Base-by-base conservation (phyloP, 2,888 invertebrate genomes). In the Cartodere bifasciata region DNA sequence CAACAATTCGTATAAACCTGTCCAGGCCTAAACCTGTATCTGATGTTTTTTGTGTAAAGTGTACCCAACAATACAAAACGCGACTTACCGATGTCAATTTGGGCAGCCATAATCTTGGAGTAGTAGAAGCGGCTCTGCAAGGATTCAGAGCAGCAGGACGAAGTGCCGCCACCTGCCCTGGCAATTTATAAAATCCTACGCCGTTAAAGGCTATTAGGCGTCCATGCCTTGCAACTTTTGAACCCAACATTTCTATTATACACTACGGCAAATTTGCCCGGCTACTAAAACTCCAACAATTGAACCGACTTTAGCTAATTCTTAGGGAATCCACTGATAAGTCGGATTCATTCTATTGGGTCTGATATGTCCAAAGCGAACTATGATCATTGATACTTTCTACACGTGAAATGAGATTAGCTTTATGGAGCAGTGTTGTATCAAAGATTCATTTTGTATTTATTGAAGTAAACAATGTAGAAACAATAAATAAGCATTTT, bases 81-180 rank as follows among this genome's bases (percentile, higher is more conserved):
- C 11, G 5, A 54, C 58, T 43, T 54, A 62, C 63, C 36, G 51
- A 44, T 37, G 53, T 54, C 26, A 51, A 37, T 37, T 52, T 53
- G 6, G 58, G 52, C 15, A 55, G 35, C 55, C 56, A 55, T 27
- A 55, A 38, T 24, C 53, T 52, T 9, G 50, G 45, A 2, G 53
- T 49, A 27, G 55, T 59, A 28, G 56, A 61, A 16, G 46, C 51
- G 25, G 38, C 33, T 31, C 51, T 40, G 13, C 26, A 28, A 12
- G 29, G 24, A 6, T 13, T 15, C 12, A 43, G 12, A 13, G 38
- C 31, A 7, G 33, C 23, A 4, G 53, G 50, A 12, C 50, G 37
- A 4, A 53, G 37, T n/a, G 52, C 53, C 13, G 47, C 48, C 22
- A 53, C 35, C 39, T 53, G 53, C 17, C 45, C 51, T 4, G 54